Evolutionary conservation across 2,113 vertebrate genomes (phyloP).

Genomic region (Struthidea cinerea): DNA sequence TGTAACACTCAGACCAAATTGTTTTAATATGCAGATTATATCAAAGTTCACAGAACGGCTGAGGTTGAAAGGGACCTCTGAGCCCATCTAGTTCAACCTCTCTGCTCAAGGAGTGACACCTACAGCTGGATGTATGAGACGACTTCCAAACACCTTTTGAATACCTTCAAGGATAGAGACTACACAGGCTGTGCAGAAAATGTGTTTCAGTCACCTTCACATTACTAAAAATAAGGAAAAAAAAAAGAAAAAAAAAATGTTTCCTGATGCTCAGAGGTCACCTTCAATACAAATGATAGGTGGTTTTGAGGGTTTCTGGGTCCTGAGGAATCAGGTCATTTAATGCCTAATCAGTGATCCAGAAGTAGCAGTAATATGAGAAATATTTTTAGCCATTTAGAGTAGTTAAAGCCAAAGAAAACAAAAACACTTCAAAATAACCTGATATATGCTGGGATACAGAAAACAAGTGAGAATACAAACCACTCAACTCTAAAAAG

Average conservation of each 20-base stretch:
- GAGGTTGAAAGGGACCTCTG: background rate
- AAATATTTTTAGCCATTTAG: background rate
- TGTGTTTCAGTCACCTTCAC: background rate
- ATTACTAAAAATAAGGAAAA: background rate
- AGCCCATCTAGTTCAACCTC: background rate
- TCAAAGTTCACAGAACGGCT: background rate
- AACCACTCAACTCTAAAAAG: background rate
- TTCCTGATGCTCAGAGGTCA: background rate
- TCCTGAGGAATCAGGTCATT: background rate
- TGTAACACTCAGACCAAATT: background rate
- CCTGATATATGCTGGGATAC: background rate
- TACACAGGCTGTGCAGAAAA: rapidly evolving
- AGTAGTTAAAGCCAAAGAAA: background rate
- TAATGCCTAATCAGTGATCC: background rate
- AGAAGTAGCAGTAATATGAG: background rate
- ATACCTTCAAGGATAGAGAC: background rate
- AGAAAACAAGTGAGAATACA: background rate
- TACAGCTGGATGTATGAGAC: background rate
- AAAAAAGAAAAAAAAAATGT: background rate
- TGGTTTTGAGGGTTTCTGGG: background rate
- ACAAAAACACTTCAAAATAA: background rate
- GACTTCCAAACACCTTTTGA: background rate
- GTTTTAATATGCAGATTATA: background rate
- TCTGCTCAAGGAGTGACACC: background rate
- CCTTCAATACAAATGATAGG: background rate